Conservation (phyloP, 2,113 vertebrate genomes). For the Antechinus flavipes region DNA sequence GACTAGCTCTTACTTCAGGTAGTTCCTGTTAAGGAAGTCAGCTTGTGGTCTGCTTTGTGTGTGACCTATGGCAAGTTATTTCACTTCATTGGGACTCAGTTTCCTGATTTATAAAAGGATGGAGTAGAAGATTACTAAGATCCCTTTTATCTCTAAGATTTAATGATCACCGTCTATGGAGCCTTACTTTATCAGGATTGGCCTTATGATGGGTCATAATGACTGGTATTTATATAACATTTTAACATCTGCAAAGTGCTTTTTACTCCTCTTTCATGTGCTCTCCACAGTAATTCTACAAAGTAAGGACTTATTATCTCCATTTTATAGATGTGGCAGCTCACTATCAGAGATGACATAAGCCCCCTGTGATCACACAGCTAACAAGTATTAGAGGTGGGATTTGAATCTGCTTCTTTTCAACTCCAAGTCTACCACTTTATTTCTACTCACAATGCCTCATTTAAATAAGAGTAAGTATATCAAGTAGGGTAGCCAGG, state of each 20-base stretch:
- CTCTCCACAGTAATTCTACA: background rate
- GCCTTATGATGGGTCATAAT: conserved; percentile 17
- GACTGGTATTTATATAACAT: background rate
- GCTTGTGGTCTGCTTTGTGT: background rate
- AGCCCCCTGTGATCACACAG: background rate
- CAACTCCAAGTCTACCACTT: background rate
- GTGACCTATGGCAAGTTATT: background rate
- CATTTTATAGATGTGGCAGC: background rate
- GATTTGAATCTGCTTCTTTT: background rate
- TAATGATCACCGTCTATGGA: conserved; percentile 50
- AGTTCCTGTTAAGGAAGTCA: background rate
- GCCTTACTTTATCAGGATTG: conserved; percentile 60
- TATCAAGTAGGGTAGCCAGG: conserved; percentile 37
- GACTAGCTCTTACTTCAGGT: background rate
- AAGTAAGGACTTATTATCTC: background rate
- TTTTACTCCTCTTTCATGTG: background rate
- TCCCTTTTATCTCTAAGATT: background rate
- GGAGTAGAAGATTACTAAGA: background rate
- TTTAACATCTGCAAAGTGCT: background rate
- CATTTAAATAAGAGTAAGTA: conserved; percentile 27
- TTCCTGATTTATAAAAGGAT: background rate
- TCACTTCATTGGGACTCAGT: background rate
- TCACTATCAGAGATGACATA: background rate
- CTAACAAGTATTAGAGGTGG: background rate
- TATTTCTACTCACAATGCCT: background rate